phyloP scores from a whole-genome alignment of 2,888 invertebrate genomes.

The Pherbina coryleti region DNA sequence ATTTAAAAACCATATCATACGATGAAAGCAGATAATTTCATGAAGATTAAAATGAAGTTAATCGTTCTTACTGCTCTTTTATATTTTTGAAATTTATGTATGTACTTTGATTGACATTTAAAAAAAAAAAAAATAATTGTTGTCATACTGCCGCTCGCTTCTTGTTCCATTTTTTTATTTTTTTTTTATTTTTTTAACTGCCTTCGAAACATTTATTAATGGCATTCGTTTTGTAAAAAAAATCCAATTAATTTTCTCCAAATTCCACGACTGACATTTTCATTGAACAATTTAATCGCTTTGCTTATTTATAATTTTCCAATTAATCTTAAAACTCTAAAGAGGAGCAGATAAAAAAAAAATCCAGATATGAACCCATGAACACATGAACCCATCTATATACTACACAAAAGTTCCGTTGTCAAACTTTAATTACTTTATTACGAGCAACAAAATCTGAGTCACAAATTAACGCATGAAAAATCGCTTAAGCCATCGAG shows the following conservation, averaged over 20 bases:
- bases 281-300: constrained; percentile 15
- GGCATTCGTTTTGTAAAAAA: neutral
- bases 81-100: too few species aligned
- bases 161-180: too few species aligned
- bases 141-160: too few species aligned
- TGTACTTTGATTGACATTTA: too few species aligned
- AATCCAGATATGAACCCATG: neutral
- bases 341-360: neutral
- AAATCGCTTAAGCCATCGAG: constrained; percentile 21
- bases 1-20: too few species aligned
- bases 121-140: too few species aligned
- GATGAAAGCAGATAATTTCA: too few species aligned
- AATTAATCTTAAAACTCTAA: constrained; percentile 17
- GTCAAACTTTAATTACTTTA: constrained; percentile 36
- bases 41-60: too few species aligned
- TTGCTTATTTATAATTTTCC: constrained; percentile 2
- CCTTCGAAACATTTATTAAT: neutral
- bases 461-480: constrained; percentile 28
- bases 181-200: too few species aligned
- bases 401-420: neutral
- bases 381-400: neutral
- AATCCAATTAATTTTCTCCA: constrained; percentile 13
- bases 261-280: constrained; percentile 17
- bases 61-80: too few species aligned
- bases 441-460: constrained; percentile 12